phyloP scores from a whole-genome alignment of 2,113 vertebrate genomes.

The Sebastes schlegelii region DNA sequence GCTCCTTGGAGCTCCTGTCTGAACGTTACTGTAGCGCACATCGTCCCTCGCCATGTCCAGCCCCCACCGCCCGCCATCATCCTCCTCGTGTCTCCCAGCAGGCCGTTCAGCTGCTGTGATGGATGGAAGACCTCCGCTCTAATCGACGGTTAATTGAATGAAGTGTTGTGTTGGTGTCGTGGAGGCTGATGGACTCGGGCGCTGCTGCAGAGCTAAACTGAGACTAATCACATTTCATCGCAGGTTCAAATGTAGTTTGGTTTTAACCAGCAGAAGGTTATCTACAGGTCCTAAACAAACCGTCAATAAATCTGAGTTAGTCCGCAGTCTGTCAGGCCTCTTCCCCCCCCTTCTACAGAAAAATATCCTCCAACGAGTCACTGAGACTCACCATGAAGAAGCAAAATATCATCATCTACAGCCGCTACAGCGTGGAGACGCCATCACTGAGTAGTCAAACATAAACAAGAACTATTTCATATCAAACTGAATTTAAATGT shows the following conservation, averaged over 20 bases:
- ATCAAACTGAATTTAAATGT: too few relatives aligned
- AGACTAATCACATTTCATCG: conserved; percentile 22
- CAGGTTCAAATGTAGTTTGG: conserved; percentile 26
- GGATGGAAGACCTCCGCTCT: not conserved
- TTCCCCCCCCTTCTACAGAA: too few relatives aligned
- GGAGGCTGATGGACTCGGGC: conserved; percentile 6
- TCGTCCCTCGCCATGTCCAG: not conserved
- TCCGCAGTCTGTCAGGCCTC: not conserved
- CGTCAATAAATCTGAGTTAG: not conserved
- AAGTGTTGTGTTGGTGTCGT: conserved; percentile 5
- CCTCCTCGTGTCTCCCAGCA: not conserved
- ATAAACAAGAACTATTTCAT: too few relatives aligned
- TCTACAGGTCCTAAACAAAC: conserved; percentile 13
- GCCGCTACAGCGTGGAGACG: too few relatives aligned
- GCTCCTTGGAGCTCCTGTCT: too few relatives aligned
- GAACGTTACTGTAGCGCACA: not conserved
- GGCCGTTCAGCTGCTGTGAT: not conserved
- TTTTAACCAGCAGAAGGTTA: not conserved
- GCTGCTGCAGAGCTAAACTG: not conserved
- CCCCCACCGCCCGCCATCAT: not conserved
- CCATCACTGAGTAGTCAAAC: too few relatives aligned
- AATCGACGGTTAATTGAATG: conserved; percentile 27
- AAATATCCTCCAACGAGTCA: too few relatives aligned
- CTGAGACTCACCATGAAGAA: too few relatives aligned
- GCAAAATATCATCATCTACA: too few relatives aligned